These are phyloP conservation scores for Catocala fraxini DNA, from an alignment of 2,888 invertebrate species.

Conservation along the genomic window DNA sequence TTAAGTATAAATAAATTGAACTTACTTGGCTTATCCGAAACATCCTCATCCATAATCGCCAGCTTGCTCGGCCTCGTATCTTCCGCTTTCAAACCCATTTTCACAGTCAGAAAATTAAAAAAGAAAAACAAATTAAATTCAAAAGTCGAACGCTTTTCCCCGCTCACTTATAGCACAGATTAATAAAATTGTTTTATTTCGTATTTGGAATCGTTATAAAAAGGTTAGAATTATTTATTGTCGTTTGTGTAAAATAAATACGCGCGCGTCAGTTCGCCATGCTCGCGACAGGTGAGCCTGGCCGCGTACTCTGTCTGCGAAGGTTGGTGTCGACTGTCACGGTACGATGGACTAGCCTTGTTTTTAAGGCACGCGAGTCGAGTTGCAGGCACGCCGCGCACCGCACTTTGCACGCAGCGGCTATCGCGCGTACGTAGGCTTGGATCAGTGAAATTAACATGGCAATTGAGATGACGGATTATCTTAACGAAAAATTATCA, in stretches of 20 bases:
- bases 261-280: conserved; percentile 74
- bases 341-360: conserved; percentile 68
- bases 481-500: no score
- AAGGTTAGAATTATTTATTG: conserved; percentile 35
- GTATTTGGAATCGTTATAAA: conserved; percentile 13
- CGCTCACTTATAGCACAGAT: conserved; percentile 41
- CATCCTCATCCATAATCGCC: conserved; percentile 84
- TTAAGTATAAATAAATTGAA: conserved; percentile 32
- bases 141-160: conserved; percentile 49
- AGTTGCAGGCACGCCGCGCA: conserved; percentile 54
- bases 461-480: conserved; percentile 38
- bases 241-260: conserved; percentile 47
- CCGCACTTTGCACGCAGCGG: conserved; percentile 42
- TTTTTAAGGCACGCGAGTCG: conserved; percentile 78
- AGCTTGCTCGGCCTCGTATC: conserved; percentile 84
- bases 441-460: conserved; percentile 68
- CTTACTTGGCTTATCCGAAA: conserved; percentile 77
- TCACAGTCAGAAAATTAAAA: conserved; percentile 63
- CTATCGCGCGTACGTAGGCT: conserved; percentile 40
- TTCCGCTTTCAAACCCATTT: conserved; percentile 83
- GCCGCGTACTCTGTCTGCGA: conserved; percentile 66
- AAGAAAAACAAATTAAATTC: conserved; percentile 26
- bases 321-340: conserved; percentile 80
- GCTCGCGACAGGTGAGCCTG: conserved; percentile 59
- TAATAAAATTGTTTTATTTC: conserved; percentile 9